phyloP scores from a whole-genome alignment of 2,888 invertebrate genomes.

The Drosophila multiciliata region DNA sequence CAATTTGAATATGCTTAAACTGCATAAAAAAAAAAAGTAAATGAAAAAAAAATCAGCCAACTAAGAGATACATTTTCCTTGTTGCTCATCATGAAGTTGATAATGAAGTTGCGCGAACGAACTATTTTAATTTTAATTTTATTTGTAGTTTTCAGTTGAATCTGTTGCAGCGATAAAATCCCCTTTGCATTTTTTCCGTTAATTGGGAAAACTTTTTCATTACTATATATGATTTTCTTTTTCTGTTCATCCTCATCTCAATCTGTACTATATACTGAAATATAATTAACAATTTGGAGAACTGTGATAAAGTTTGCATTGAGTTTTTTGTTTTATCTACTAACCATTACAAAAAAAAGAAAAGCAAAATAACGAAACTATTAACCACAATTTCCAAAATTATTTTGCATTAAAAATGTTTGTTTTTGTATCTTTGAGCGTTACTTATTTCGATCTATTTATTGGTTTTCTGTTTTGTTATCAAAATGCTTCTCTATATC shows the following conservation, averaged over 20 bases:
- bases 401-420: conserved; percentile 36
- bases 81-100: conserved; percentile 4
- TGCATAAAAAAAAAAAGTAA: background rate
- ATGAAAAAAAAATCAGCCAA: conserved; percentile 2
- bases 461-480: conserved; percentile 70
- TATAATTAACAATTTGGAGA: conserved; percentile 9
- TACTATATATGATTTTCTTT: background rate
- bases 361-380: conserved; percentile 6
- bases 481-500: conserved; percentile 70
- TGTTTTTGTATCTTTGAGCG: conserved; percentile 35
- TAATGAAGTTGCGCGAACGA: conserved; percentile 17
- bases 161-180: conserved; percentile 20
- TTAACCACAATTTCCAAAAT: conserved; percentile 15
- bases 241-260: background rate
- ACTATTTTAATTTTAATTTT: conserved; percentile 21
- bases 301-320: conserved; percentile 14
- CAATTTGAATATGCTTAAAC: conserved; percentile 4
- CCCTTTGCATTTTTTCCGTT: conserved; percentile 27
- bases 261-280: conserved; percentile 22
- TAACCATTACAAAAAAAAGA: conserved; percentile 3
- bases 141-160: conserved; percentile 1
- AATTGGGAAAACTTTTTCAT: background rate
- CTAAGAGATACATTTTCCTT: conserved; percentile 3
- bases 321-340: conserved; percentile 7
- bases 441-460: conserved; percentile 56